Conservation (phyloP, 2,113 vertebrate genomes). For the Anguilla japonica region DNA sequence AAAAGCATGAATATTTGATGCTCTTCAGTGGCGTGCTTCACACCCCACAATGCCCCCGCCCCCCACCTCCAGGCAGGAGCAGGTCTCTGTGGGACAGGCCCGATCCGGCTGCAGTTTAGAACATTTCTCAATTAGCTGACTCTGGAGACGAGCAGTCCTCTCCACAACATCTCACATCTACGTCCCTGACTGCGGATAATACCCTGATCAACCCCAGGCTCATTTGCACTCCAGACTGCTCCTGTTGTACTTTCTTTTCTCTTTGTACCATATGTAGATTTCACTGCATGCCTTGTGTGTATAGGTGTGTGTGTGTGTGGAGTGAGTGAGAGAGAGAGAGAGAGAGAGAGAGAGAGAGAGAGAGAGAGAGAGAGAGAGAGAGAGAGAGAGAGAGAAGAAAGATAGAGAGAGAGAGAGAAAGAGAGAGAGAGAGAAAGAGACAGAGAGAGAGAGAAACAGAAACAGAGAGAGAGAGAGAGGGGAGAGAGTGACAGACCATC, state of each 20-base stretch:
- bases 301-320: neutral
- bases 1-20: neutral
- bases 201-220: neutral
- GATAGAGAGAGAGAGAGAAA: too few relatives aligned
- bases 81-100: neutral
- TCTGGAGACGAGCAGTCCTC: neutral
- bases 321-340: neutral
- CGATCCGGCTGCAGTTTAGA: neutral
- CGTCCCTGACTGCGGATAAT: neutral
- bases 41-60: neutral
- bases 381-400: too few relatives aligned
- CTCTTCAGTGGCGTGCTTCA: neutral
- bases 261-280: neutral
- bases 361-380: too few relatives aligned
- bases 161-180: neutral
- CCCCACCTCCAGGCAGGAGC: neutral
- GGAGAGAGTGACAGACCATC: neutral
- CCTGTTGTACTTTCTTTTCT: neutral
- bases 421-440: too few relatives aligned
- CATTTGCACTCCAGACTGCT: neutral
- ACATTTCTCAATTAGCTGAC: slow-evolving; percentile 7
- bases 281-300: neutral
- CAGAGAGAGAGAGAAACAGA: too few relatives aligned
- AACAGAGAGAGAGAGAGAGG: too few relatives aligned
- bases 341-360: neutral